Evolutionary conservation across 2,113 vertebrate genomes (phyloP), one percentile per base, ranked within the genome.

Genomic region (Pungitius pungitius): DNA sequence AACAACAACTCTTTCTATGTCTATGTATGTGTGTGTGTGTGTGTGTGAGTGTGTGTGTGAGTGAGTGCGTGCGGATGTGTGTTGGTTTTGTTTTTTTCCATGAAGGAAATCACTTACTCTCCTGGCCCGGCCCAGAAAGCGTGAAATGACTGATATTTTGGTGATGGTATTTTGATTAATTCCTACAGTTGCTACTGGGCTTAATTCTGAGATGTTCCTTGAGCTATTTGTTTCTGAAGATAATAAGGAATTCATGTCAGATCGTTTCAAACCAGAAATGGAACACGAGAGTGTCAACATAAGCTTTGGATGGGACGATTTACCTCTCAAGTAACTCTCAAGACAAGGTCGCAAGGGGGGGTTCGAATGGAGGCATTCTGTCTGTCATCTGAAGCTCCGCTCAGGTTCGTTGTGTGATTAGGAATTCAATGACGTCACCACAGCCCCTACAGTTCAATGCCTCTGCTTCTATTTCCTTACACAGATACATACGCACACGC

Each of bases 391-490:
- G 33, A 71, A 74, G 42, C 56, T 4, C 27, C 49, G 65, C 65
- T 84, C 83, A 82, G 78, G 40, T 67, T 82, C 55, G 49, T 83
- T 88, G 86, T 86, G 67, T 85, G 87, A 90, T 78, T 35, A 57
- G 63, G 85, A 75, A 82, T 69, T 78, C 60, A 77, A 47, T 90
- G 91, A 90, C 88, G 90, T 91, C 85, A 84, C 60, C 82, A 17
- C 65, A 75, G 52, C 75, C 64, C 66, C 72, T 69, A 75, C 58
- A 73, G 51, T 86, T 79, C 69, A 79, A 69, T 67, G 74, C 80
- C 60, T 80, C 73, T 77, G 73, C 70, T 77, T 80, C 79, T 86
- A 66, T 80, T 78, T 79, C 45, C 55, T 24, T 56, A 49, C 70
- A 60, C 74, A 65, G 17, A 62, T 57, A 70, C 70, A 55, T 66